Evolutionary conservation across 2,113 vertebrate species (phyloP), one percentile per base, ranked within the genome.

Genomic region (Microcebus jonahi): DNA sequence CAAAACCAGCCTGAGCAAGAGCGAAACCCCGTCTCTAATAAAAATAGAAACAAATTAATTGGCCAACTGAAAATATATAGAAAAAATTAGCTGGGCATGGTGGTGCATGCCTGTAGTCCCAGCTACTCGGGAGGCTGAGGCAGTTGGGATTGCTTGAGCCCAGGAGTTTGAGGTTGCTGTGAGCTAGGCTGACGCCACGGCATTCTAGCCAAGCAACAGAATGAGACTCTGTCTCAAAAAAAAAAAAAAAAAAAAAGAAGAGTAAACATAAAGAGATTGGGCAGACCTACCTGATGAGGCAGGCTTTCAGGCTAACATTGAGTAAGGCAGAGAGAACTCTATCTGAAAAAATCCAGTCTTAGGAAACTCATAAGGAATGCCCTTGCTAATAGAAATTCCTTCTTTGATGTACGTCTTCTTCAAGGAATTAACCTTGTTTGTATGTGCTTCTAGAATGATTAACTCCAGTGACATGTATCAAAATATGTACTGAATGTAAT

Each of bases 341-440:
- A 55, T 76, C 39, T 50, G 31, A 80, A 90, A 71, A 75, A 57
- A 59, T 29, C 31, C 39, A 80, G 57, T 42, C 53, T 84, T 65
- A 42, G 68, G 7, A 96, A 17, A 94, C 18, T 93, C 79, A 80
- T 6, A 84, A 15, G 95, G 63, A 95, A 94, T 39, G 20, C 12
- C 29, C 39, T 88, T 88, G 90, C 50, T 90, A 80, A 70, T 34
- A 92, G 50, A 97, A 79, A 11, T 83, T 63, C 42, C n/a, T 83
- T 90, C 50, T 87, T 95, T 86, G 67, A 83, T 50, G 18, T 34
- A 2, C 53, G 73, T 48, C 17, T 93, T 93, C 82, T 83, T 91
- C 50, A 91, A 88, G 36, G 48, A 96, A 85, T 1, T 45, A 67
- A 84, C 81, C 15, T 92, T 95, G 45, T 76, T 65, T 92, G 68